Percentiles rank a stretch among this genome's conserved stretches.
Conservation (phyloP, 2,888 invertebrate species). For the Polyploca ridens region DNA sequence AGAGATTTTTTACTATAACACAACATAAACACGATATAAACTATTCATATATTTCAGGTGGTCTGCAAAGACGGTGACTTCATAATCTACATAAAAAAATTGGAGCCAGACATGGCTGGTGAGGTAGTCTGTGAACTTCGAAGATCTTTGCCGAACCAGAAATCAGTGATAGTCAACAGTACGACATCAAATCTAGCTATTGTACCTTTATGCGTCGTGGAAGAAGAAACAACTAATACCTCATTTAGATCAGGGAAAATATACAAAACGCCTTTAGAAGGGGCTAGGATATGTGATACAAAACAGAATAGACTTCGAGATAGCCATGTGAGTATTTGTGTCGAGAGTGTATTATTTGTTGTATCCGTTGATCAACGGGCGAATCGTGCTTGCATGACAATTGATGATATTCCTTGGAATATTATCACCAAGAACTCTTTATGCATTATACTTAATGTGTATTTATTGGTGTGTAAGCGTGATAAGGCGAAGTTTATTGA, state of each 20-base stretch:
- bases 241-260: slow-evolving; percentile 8
- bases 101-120: slow-evolving; percentile 45
- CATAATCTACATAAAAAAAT: slow-evolving; percentile 38
- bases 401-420: neutral
- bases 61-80: slow-evolving; percentile 36
- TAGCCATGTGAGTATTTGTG: slow-evolving; percentile 1
- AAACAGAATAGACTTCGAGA: neutral
- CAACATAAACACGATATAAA: too few relatives aligned
- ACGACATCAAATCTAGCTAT: slow-evolving; percentile 23
- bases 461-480: neutral
- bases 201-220: slow-evolving; percentile 18
- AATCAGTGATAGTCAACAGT: slow-evolving; percentile 29
- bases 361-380: neutral
- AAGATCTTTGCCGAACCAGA: slow-evolving; percentile 26
- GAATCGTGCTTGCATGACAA: neutral
- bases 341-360: neutral
- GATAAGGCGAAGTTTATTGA: slow-evolving; percentile 2
- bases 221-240: slow-evolving; percentile 8
- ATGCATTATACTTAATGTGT: too few relatives aligned
- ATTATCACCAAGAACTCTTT: neutral
- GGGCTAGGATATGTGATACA: neutral
- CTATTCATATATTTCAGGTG: slow-evolving; percentile 33
- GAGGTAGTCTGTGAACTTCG: slow-evolving; percentile 43
- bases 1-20: too few relatives aligned
- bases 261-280: neutral